Base-by-base conservation (phyloP, 2,797 vertebrate genomes). In the Thalassophryne amazonica region DNA sequence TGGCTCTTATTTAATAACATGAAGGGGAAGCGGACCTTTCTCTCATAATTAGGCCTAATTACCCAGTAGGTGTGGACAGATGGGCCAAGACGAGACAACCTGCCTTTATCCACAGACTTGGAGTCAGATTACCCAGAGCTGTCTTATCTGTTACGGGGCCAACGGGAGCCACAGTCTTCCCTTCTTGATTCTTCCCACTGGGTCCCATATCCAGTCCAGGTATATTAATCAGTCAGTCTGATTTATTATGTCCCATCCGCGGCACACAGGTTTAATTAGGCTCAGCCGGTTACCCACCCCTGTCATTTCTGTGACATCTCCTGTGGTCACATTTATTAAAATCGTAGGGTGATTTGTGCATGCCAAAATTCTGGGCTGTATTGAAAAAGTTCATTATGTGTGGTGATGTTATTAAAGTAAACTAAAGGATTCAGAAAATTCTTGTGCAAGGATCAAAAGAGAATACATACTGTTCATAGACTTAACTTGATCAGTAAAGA, bases 41-140 rank as follows among this genome's bases (percentile, higher is more conserved):
- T 93, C 93, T 98, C 95, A 99, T 99, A 98, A 99, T 99, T 98
- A 98, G 94, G 93, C 95, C 95, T 99, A 98, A 99, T 99, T 99
- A 97, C 93, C 92, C 88, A 86, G 86, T 89, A 97, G 94, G 97
- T 97, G 96, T 97, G 96, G 97, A 99, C 94, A 97, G 96, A 97
- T 69, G 37, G 88, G 93, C 84, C 92, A 93, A 93, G 93, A 96
- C 93, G 94, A 97, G 95, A 99, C 96, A 99, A 98, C 96, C 96
- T 98, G 94, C 93, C 95, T 98, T 98, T 99, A 99, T 99, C 94
- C 96, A 86, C 37, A 80, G 93, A 93, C 94, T 97, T 95, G 94
- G 97, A 98, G 94, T 99, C 96, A 90, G 94, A 95, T 99, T 98
- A 98, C 97, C 48, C 83, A 68, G 92, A 92, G 93, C 91, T 88